Base-by-base conservation (phyloP, 2,888 invertebrate species). In the Andrena marginata region DNA sequence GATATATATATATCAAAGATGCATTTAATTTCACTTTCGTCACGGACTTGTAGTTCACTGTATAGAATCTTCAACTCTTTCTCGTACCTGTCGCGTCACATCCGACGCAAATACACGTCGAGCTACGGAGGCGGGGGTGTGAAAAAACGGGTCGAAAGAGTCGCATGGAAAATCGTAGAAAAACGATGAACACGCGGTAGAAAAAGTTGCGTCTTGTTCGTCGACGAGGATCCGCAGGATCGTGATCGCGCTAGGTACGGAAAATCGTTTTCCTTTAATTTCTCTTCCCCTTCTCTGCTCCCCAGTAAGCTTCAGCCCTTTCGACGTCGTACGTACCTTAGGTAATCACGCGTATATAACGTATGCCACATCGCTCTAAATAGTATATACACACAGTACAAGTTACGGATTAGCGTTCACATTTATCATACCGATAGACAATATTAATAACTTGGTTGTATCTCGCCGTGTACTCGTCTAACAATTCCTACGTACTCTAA, bases 401-500 rank as follows among this genome's bases (percentile, higher is more conserved):
- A 23, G 54, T 89, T 89, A 89, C 72, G 81, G 80, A 85, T 81
- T 87, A 89, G 86, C 85, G 79, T 83, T 89, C 86, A 90, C 89
- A 89, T 90, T 88, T 86, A 89, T 89, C 89, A 72, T 89, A 87
- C 80, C 86, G 86, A 88, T 86, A 89, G 86, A 89, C 76, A 85
- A 82, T 89, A 85, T 84, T 76, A 73, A 78, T 85, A 87, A 85
- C 74, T 77, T 82, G 79, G 70, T 82, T 81, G 74, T 83, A 80
- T 83, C 81, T 84, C 72, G 77, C 78, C 82, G 80, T 80, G 73
- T 88, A 86, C 69, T 86, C 81, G 80, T 71, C 88, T 89, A 90
- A 90, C 88, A 89, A 90, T 89, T 87, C 84, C 88, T 91, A 91
- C 85, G 70, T 84, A 88, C 62, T 78, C 86, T 91, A 91, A 83